Evolutionary conservation across 2,888 invertebrate species (phyloP), one percentile per base, ranked within the genome.

Genomic region (Acronicta alni): DNA sequence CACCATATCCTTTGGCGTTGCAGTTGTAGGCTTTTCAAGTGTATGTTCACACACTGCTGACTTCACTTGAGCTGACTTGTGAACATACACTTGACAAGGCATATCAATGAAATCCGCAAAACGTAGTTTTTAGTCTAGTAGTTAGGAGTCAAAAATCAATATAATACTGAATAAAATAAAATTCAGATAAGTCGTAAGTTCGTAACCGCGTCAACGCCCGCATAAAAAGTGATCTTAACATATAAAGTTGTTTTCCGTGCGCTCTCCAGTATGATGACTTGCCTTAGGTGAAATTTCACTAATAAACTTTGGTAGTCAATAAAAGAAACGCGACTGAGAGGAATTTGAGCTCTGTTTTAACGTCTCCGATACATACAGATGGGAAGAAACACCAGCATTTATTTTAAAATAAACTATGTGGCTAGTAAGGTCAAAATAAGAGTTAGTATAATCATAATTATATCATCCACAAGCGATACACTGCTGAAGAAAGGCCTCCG

Each of bases 241-340:
- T 67, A 62, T 64, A 65, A 72, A 72, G 66, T 64, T 64, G 53
- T 64, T 54, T 53, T 53, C 56, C 51, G 45, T 38, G 6, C 37
- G 44, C 37, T n/a, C 41, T 35, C 56, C 51, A 23, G 41, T 26
- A 32, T 67, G 70, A 79, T 68, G 66, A 47, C 64, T 72, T 64
- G 67, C 74, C 78, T 74, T 83, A 85, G 85, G 86, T 89, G 78
- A 85, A 88, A 89, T 88, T 89, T 86, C 65, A 83, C 88, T 88
- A 90, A 92, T 91, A 92, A 91, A 91, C 87, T 89, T 89, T 75
- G 74, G 78, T 83, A 87, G 84, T 90, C 88, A 90, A 90, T 91
- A 91, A 91, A 90, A 90, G 87, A 90, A 91, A 87, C 70, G 89
- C 84, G 86, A 86, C 85, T 83, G 87, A 87, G 75, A 80, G 77